Conservation (phyloP, 1,140 invertebrate species). For the Drosophila lacteicornis region DNA sequence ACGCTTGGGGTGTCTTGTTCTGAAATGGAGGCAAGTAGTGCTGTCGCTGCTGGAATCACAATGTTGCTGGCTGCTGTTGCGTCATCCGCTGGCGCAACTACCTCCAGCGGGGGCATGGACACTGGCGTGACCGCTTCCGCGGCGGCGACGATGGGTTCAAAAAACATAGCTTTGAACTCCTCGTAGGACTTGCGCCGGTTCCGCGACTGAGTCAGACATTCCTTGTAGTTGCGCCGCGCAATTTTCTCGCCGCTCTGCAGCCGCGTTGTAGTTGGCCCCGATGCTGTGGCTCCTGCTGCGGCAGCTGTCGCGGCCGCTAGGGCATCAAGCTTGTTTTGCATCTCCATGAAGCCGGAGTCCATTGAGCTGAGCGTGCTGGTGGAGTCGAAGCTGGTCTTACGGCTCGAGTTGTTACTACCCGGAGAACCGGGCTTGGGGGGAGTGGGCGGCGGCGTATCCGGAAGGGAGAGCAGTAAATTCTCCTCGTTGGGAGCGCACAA, state of each 20-base stretch:
- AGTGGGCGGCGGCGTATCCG: constrained; percentile 53
- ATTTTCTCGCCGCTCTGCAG: constrained; percentile 64
- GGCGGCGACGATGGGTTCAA: constrained; percentile 31
- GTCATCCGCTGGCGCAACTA: constrained; percentile 50
- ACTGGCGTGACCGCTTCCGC: constrained; percentile 22
- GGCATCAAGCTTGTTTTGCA: constrained; percentile 80
- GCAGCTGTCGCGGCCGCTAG: constrained; percentile 58
- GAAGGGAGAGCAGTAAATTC: constrained; percentile 36
- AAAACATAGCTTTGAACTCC: constrained; percentile 84
- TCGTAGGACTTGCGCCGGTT: constrained; percentile 85
- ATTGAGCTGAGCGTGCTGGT: constrained; percentile 84
- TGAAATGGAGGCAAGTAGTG: constrained; percentile 80
- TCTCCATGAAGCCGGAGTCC: constrained; percentile 85
- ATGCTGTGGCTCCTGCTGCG: background rate
- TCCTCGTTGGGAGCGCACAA: constrained; percentile 69
- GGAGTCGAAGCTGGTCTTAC: constrained; percentile 84
- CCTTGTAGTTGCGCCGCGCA: constrained; percentile 74
- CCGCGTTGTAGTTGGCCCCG: background rate
- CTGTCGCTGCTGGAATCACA: constrained; percentile 38
- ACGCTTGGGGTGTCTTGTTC: constrained; percentile 75
- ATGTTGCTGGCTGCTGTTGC: constrained; percentile 55
- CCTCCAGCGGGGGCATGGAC: constrained; percentile 28
- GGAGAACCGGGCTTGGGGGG: constrained; percentile 58
- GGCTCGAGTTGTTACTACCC: constrained; percentile 75
- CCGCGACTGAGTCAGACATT: constrained; percentile 81